These are phyloP conservation scores for Calyptommatus sinebrachiatus DNA, from an alignment of 2,113 vertebrate species.

Conservation along the genomic window DNA sequence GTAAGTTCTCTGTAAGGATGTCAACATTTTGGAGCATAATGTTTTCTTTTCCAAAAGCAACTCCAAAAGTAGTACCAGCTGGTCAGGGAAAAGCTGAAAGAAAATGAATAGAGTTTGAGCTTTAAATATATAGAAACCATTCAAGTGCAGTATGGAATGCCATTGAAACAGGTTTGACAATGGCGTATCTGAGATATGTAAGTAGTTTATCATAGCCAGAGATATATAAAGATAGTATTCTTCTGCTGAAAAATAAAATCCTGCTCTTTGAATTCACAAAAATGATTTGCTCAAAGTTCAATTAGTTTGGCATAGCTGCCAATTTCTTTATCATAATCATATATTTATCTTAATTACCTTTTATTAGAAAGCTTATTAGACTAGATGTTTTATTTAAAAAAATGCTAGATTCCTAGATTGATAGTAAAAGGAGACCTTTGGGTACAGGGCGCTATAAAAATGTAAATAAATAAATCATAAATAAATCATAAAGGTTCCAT, in stretches of 20 bases:
- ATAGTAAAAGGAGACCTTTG: constrained; percentile 2
- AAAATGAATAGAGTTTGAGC: constrained; percentile 54
- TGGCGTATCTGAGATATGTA: constrained; percentile 3
- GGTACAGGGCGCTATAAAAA: too few species aligned
- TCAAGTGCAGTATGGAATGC: constrained; percentile 29
- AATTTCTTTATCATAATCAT: constrained; percentile 35
- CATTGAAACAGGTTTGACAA: constrained; percentile 38
- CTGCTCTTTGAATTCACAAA: constrained; percentile 16
- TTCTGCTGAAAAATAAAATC: neutral
- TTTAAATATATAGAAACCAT: neutral
- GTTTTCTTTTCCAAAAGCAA: constrained; percentile 82
- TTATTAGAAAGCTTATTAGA: constrained; percentile 17
- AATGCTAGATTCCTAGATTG: constrained; percentile 24
- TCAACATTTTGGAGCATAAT: constrained; percentile 71
- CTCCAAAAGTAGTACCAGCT: constrained; percentile 91
- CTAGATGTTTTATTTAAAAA: constrained; percentile 32
- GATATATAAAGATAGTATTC: neutral
- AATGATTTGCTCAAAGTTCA: neutral
- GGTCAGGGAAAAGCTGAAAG: constrained; percentile 85
- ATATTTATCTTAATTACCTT: constrained; percentile 41
- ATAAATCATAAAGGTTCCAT: constrained; percentile 23
- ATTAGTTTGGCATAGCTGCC: constrained; percentile 28
- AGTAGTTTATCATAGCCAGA: neutral
- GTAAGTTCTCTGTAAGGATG: constrained; percentile 77
- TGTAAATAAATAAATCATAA: too few species aligned